Conservation (phyloP, 2,888 invertebrate genomes). For the Zeuzera pyrina region DNA sequence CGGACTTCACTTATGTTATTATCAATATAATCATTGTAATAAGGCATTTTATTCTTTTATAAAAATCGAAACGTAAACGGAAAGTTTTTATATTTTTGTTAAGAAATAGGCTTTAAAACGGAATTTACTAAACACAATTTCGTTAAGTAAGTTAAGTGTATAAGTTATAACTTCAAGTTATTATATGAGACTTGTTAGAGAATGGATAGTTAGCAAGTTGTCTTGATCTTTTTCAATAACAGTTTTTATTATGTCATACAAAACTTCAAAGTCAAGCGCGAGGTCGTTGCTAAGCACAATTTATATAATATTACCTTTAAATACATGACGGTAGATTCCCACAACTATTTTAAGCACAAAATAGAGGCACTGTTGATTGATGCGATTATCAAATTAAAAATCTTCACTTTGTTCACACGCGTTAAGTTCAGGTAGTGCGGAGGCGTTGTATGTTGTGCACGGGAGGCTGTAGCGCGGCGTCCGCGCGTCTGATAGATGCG, state of each 20-base stretch:
- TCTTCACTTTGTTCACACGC: constrained; percentile 41
- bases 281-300: constrained; percentile 17
- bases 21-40: no score
- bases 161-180: no score
- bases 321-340: constrained; percentile 28
- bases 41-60: no score
- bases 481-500: constrained; percentile 53
- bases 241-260: constrained; percentile 1
- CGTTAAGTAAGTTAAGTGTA: no score
- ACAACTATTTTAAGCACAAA: constrained; percentile 4
- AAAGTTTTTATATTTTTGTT: no score
- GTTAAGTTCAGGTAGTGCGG: constrained; percentile 38
- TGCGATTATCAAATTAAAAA: background rate
- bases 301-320: constrained; percentile 33
- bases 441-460: constrained; percentile 40
- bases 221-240: background rate
- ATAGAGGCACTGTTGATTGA: background rate
- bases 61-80: no score
- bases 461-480: constrained; percentile 63
- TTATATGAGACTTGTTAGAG: no score
- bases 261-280: constrained; percentile 27
- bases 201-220: no score
- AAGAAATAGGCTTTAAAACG: no score
- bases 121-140: no score
- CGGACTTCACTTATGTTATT: no score